Conservation (phyloP, 2,888 invertebrate genomes). For the Nemotelus nigrinus region DNA sequence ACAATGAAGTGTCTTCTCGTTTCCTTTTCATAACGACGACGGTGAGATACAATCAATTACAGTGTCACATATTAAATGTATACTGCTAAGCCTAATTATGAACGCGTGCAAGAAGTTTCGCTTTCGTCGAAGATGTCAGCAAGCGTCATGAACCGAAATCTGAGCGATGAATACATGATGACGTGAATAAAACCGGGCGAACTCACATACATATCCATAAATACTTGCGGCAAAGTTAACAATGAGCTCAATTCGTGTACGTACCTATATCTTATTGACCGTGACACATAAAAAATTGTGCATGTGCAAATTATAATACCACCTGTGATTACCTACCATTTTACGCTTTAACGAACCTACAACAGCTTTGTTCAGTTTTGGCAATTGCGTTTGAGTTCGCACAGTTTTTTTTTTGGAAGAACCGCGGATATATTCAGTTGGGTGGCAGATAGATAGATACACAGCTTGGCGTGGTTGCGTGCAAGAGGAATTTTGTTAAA, state of each 20-base stretch:
- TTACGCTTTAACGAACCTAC: constrained; percentile 16
- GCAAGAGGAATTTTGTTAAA: constrained; percentile 15
- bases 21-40: no score
- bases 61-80: no score
- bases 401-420: neutral
- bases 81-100: neutral
- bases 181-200: no score
- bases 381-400: neutral
- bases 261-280: constrained; percentile 39
- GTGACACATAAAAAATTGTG: constrained; percentile 34
- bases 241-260: constrained; percentile 11
- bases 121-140: constrained; percentile 1
- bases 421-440: neutral
- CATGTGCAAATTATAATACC: constrained; percentile 37
- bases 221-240: neutral
- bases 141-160: neutral
- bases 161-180: no score
- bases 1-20: neutral
- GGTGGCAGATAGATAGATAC: neutral
- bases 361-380: no score
- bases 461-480: constrained; percentile 1
- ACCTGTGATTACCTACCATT: constrained; percentile 30
- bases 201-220: no score
- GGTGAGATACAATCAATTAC: no score
- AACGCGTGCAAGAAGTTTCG: neutral